A percentile compares a stretch with the other conserved stretches of the same genome.
Conservation (phyloP, 2,797 vertebrate species). For the Sebastolobus alascanus region DNA sequence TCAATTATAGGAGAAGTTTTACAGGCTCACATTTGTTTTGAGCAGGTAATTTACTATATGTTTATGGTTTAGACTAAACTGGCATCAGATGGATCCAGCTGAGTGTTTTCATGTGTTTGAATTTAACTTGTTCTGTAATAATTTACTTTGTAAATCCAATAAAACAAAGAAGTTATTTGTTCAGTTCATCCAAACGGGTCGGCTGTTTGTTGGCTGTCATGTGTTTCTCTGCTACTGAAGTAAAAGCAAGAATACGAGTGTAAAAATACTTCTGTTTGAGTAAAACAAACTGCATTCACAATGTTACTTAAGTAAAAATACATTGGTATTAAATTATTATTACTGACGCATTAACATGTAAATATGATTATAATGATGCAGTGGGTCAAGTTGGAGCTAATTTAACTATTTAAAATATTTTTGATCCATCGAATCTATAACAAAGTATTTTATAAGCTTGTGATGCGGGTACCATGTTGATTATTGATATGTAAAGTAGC, state of each 20-base stretch:
- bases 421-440: neutral
- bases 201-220: neutral
- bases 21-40: neutral
- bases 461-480: too few species aligned
- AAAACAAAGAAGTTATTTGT: neutral
- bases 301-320: neutral
- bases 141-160: neutral
- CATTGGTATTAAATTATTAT: neutral
- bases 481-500: too few species aligned
- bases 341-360: neutral
- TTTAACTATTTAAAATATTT: neutral
- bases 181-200: neutral
- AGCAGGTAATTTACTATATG: neutral
- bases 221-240: neutral
- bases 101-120: neutral
- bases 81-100: neutral
- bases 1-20: neutral
- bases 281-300: neutral
- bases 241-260: neutral
- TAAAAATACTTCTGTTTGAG: too few species aligned
- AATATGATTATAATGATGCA: neutral
- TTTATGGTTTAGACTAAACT: neutral
- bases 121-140: neutral
- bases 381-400: neutral
- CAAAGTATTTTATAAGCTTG: neutral